Percentiles rank a stretch among this genome's conserved stretches.
Evolutionary conservation across 2,113 vertebrate genomes (phyloP).

Genomic region (Seriola quinqueradiata): DNA sequence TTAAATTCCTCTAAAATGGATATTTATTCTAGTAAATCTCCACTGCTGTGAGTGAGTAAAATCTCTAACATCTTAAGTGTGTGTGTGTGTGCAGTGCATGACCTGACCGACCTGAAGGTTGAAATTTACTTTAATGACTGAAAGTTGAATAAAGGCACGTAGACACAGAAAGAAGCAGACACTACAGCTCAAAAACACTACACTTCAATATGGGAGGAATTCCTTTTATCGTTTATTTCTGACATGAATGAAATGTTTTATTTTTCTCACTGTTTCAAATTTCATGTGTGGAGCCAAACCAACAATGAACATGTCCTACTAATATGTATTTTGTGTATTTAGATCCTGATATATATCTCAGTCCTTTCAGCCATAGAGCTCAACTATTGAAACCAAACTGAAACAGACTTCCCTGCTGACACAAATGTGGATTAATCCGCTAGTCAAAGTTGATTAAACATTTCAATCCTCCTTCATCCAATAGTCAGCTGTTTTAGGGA

Average conservation of each 20-base stretch:
- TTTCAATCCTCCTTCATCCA: too few relatives aligned
- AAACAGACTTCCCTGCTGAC: not conserved
- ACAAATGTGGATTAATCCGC: not conserved
- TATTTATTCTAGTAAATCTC: constrained; percentile 67
- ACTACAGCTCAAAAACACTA: not conserved
- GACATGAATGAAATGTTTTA: not conserved
- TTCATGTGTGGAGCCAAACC: not conserved
- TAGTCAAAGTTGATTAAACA: too few relatives aligned
- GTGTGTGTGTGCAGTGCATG: constrained; percentile 9
- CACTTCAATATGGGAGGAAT: too few relatives aligned
- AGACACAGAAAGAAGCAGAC: not conserved
- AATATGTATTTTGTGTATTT: not conserved
- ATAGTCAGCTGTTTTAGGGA: too few relatives aligned
- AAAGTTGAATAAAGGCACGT: constrained; percentile 17
- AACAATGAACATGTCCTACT: not conserved
- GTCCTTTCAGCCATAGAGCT: not conserved
- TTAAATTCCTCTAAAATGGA: constrained; percentile 59
- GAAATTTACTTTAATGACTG: constrained; percentile 17
- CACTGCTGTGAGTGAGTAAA: constrained; percentile 19
- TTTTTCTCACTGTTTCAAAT: not conserved
- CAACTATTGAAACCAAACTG: not conserved
- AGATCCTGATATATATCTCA: not conserved
- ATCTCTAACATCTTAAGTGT: constrained; percentile 34
- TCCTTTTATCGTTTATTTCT: not conserved
- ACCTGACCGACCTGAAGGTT: not conserved